Conservation (phyloP, 2,113 vertebrate genomes). For the Chauna torquata region DNA sequence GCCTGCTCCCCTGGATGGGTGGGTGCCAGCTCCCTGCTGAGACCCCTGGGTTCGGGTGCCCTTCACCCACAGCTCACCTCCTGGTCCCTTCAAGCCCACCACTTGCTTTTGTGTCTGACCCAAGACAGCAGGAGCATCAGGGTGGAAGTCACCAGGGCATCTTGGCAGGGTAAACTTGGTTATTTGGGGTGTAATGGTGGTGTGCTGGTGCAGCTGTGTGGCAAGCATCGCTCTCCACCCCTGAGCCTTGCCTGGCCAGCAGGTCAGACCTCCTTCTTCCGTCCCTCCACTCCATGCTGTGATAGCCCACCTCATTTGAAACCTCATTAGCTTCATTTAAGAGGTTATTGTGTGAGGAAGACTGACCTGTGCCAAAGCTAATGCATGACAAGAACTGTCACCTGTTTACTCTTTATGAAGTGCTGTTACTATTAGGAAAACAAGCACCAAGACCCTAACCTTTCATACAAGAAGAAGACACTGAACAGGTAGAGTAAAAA, state of each 20-base stretch:
- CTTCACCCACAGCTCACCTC: neutral
- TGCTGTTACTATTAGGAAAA: neutral
- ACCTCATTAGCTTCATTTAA: neutral
- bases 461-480: no score
- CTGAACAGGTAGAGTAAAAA: neutral
- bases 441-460: neutral
- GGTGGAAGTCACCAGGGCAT: neutral
- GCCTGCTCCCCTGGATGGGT: rapidly evolving
- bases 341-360: neutral
- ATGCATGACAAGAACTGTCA: neutral
- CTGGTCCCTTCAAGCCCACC: neutral
- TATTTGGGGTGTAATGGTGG: neutral
- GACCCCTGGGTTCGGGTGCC: neutral
- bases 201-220: neutral
- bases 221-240: neutral
- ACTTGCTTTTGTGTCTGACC: neutral
- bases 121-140: neutral
- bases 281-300: rapidly evolving
- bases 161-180: neutral
- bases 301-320: neutral
- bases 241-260: neutral
- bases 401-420: conserved; percentile 25
- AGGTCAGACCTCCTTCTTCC: neutral
- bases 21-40: neutral
- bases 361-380: neutral